Base-by-base conservation (phyloP, 2,797 vertebrate genomes). In the Notolepis coatsorum region DNA sequence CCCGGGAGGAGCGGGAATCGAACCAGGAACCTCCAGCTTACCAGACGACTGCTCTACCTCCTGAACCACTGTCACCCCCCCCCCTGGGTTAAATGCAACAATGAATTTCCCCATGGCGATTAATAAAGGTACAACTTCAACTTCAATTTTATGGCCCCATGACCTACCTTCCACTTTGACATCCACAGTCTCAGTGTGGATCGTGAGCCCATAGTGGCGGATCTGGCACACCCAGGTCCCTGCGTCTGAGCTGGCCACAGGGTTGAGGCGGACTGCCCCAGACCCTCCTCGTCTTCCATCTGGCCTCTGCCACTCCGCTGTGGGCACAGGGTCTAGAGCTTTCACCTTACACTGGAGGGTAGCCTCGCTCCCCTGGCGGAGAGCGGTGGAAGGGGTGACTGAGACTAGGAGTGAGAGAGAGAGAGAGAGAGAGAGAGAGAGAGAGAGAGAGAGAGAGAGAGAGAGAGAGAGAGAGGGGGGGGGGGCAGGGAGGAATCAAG, bases 211-310 rank as follows among this genome's bases (percentile, higher is more conserved):
- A 0, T 1, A 1, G 0, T 6, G 0, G 1, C 33, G 13, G 54
- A 87, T 42, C 0, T 0, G 0, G 46, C 84, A 89, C 0, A 0
- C 0, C 89, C 89, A 90, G 7, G 0, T n/a, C 18, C 89, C 89
- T 3, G 0, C 0, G 13, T 90, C 5, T 13, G 55, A 24, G 2
- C 0, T 0, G 4, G 2, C 1, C 8, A 81, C 58, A 10, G 20
- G 0, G 0, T 24, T 2, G 4, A 89, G 49, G 0, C 24, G 0
- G 20, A 55, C 43, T 0, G 0, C 28, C 0, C 0, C 0, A 3
- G 10, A 0, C 0, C 0, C 23, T 0, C 3, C 20, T 18, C 0
- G 0, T 0, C 0, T 0, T 33, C 58, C 63, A 21, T 21, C 13
- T 3, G 82, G 80, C 0, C 2, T n/a, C 21, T 0, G 1, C 87